Conservation (phyloP, 2,888 invertebrate genomes). For the Unio delphinus region DNA sequence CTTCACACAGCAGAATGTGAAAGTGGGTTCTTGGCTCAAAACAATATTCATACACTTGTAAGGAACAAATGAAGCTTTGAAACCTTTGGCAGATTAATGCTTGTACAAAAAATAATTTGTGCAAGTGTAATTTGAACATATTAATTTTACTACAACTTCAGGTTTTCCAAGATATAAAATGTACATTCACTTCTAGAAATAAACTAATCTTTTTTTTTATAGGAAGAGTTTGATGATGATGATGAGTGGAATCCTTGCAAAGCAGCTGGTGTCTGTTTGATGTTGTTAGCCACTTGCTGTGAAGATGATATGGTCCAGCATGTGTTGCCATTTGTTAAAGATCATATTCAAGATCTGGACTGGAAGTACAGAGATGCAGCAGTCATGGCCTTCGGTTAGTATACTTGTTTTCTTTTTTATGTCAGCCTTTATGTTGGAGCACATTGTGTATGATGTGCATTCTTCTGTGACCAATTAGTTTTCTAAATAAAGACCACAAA, state of each 20-base stretch:
- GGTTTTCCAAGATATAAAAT: neutral
- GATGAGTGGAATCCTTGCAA: conserved; percentile 99
- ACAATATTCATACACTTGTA: no score
- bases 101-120: no score
- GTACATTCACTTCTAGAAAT: neutral
- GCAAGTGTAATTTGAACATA: no score
- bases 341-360: conserved; percentile 92
- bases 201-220: conserved; percentile 14
- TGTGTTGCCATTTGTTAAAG: conserved; percentile 95
- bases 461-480: no score
- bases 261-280: conserved; percentile 98
- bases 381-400: conserved; percentile 94
- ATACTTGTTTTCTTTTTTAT: neutral
- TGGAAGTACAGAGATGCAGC: conserved; percentile 95
- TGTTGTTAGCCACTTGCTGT: conserved; percentile 96
- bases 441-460: no score
- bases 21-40: no score
- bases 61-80: no score
- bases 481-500: no score
- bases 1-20: no score
- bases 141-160: no score
- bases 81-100: no score
- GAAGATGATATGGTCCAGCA: conserved; percentile 97
- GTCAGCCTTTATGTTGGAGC: no score
- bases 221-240: conserved; percentile 93